Base-by-base conservation (phyloP, 2,113 vertebrate genomes). In the Chlorodrepanis virens region DNA sequence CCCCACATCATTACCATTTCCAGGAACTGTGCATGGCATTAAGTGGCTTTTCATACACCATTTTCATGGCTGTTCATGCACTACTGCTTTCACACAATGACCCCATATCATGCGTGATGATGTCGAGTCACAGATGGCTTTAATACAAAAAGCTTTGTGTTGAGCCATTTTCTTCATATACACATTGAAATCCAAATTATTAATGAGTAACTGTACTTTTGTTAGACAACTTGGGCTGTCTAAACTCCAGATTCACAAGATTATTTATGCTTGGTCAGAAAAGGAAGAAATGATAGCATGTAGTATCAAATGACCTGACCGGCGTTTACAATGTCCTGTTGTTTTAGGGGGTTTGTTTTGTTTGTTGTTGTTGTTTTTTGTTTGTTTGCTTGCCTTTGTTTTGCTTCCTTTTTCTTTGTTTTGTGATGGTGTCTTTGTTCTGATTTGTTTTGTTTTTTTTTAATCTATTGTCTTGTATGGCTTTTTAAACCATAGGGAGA, bases 141-240 rank as follows among this genome's bases (percentile, higher is more conserved):
- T 86, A 84, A 61, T 52, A 97, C 27, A 78, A 71, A 93, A 94
- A 86, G 56, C 15, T 35, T 92, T 84, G 53, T 78, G 77, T 78
- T 50, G 24, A 95, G 61, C 57, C 16, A 37, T 95, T 96, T 96
- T 94, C 81, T 92, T 95, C 72, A 70, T 31, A 19, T 81, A 69
- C 47, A 54, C 54, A 33, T 65, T 89, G 77, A 94, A 86, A 91
- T 96, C 23, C 60, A 93, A 90, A 78, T 94, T 87, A 92, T 95
- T 97, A 35, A 81, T 92, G 83, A 96, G 40, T 59, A 87, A 92
- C 69, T 72, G 67, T 82, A 63, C 45, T 95, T 96, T 89, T 84
- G 47, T 83, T 89, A 71, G 89, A 69, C 40, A 87, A 79, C 35
- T 80, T 87, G 23, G 59, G 22, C 53, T 87, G 52, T 37, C 60